Base-by-base conservation (phyloP, 1,140 invertebrate genomes). In the Leptopilina clavipes region DNA sequence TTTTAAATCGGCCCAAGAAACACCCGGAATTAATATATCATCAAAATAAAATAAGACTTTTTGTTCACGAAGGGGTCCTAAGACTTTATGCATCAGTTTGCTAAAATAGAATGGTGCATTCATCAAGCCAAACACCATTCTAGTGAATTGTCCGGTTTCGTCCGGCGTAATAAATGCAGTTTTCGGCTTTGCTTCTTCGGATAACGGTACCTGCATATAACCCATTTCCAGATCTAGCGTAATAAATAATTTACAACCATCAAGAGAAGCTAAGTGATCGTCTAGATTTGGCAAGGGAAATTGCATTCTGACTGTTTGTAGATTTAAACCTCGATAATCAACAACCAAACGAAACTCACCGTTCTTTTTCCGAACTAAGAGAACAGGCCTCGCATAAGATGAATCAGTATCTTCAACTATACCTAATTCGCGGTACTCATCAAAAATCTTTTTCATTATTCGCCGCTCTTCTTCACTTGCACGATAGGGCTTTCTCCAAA, bases 271-370 rank as follows among this genome's bases (percentile, higher is more conserved):
- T 1, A 87, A 25, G n/a, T 79, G 79, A 43, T 87, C 84, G 12
- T 86, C 2, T 78, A 25, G 86, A 86, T 31, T 82, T 17, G 83
- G 84, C 0, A 80, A 76, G 44, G 80, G 85, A 71, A 80, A 86
- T 14, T 44, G 43, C 2, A 31, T 18, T 25, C 17, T 5, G 1
- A 48, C 19, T 1, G 14, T 54, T 44, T 71, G 54, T 12, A 52
- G 25, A 18, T 54, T 54, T 54, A 54, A 54, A 8, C 17, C 17
- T 54, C 48, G 14, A 17, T 54, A 54, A 54, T 54, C 48, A 7
- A 54, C 48, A 1, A 54, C 48, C 8, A 54, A 17, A 54, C 17
- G 48, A 1, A 5, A 17, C 12, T 54, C 48, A 17, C 48, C 48
- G n/a, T 54, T 54, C 17, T 17, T 54, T 54, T 54, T 54, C 17